These are phyloP conservation scores for Cryptotis parvus DNA, from an alignment of 2,113 vertebrate genomes.

Conservation along the genomic window DNA sequence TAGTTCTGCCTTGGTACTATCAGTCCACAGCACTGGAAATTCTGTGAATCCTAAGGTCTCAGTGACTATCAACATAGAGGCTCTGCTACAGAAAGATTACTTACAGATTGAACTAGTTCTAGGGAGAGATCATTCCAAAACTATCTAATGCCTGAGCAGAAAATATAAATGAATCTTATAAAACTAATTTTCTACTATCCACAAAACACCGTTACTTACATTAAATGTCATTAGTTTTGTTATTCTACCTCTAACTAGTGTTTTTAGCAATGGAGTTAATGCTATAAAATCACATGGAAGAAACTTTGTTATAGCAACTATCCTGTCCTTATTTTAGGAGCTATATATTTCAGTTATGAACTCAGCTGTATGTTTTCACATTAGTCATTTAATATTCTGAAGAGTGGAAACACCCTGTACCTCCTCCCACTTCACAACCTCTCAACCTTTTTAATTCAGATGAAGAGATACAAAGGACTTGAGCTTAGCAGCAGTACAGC, in stretches of 20 bases:
- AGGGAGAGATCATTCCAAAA: background rate
- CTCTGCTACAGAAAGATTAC: background rate
- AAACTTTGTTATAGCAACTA: background rate
- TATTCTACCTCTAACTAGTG: background rate
- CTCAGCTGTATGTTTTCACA: background rate
- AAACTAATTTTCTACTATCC: background rate
- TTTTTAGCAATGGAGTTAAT: background rate
- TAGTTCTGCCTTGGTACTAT: background rate
- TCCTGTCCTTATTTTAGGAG: background rate
- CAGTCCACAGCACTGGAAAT: background rate
- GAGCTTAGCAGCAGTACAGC: background rate
- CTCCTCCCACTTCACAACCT: conserved; percentile 5
- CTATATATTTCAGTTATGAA: background rate
- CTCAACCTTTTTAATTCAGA: background rate
- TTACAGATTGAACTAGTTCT: background rate
- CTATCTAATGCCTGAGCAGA: background rate
- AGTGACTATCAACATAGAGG: background rate
- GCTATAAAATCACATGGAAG: background rate
- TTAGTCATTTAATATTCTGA: background rate
- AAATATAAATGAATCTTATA: background rate
- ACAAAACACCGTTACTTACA: background rate
- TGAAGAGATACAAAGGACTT: background rate
- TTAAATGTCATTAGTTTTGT: background rate
- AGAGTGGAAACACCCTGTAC: conserved; percentile 19
- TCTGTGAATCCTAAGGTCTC: background rate